Conservation (phyloP, 1,140 invertebrate species). For the Chrysopa pallens region DNA sequence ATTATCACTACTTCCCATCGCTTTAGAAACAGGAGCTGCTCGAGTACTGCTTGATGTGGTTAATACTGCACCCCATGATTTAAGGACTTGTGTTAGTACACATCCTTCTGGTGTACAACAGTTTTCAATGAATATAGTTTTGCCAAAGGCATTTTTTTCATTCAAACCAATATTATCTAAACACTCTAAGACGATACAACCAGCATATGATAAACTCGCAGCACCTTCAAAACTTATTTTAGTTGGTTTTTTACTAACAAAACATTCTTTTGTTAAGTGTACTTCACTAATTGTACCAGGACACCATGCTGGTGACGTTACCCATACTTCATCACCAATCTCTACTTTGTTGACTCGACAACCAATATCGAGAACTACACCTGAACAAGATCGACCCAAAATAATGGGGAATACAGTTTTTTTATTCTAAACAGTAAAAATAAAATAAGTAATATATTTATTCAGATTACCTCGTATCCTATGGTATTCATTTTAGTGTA, state of each 20-base stretch:
- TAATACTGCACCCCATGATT: constrained; percentile 43
- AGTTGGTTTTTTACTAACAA: constrained; percentile 42
- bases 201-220: constrained; percentile 50
- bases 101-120: constrained; percentile 52
- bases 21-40: constrained; percentile 29
- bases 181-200: constrained; percentile 45
- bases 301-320: constrained; percentile 36
- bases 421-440: constrained; percentile 20
- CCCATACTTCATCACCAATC: constrained; percentile 45
- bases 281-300: constrained; percentile 41
- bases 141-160: constrained; percentile 31
- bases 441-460: too few species aligned
- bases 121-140: constrained; percentile 47
- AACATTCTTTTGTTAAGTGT: constrained; percentile 33
- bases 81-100: constrained; percentile 49
- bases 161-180: constrained; percentile 33
- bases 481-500: background rate
- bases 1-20: constrained; percentile 22
- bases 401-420: constrained; percentile 36
- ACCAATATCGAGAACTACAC: constrained; percentile 44
- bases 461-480: background rate
- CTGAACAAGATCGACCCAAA: constrained; percentile 49
- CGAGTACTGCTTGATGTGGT: constrained; percentile 32
- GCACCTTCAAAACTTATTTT: constrained; percentile 45
- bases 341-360: constrained; percentile 34